Percentiles rank a stretch among this genome's conserved stretches.
Evolutionary conservation across 1,140 invertebrate genomes (phyloP).

Genomic region (Arion vulgaris): DNA sequence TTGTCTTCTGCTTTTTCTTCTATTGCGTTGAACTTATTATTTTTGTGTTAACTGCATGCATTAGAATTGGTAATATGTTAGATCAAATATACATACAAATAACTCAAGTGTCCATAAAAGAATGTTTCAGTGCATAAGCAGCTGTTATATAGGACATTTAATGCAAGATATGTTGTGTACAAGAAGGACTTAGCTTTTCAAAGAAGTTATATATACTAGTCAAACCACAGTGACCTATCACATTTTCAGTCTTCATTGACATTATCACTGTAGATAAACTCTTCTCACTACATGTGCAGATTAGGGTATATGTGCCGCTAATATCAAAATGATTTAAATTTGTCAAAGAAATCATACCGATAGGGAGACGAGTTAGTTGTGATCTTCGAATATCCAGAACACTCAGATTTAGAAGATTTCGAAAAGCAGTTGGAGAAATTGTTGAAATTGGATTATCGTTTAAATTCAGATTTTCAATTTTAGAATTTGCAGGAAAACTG

Average conservation of each 20-base stretch:
- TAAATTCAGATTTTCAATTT: not conserved
- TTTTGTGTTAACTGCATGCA: too few relatives aligned
- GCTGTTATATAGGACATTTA: too few relatives aligned
- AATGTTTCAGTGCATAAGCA: too few relatives aligned
- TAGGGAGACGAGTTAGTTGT: not conserved
- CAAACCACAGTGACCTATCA: not conserved
- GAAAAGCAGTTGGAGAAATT: not conserved
- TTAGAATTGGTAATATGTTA: too few relatives aligned
- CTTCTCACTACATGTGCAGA: not conserved
- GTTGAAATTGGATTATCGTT: not conserved
- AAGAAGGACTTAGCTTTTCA: not conserved
- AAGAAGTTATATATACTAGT: not conserved
- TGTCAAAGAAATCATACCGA: not conserved
- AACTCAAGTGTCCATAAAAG: too few relatives aligned
- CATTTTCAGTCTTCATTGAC: not conserved
- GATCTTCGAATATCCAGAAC: not conserved
- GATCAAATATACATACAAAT: too few relatives aligned
- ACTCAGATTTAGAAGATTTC: not conserved
- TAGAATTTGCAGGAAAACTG: not conserved
- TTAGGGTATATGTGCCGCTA: not conserved
- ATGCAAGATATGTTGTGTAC: not conserved
- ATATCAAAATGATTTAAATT: not conserved
- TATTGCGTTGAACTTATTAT: too few relatives aligned
- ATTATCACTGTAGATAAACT: not conserved
- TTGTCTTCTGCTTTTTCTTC: too few relatives aligned